phyloP scores from a whole-genome alignment of 2,888 invertebrate species.

The Drosophila rubida region DNA sequence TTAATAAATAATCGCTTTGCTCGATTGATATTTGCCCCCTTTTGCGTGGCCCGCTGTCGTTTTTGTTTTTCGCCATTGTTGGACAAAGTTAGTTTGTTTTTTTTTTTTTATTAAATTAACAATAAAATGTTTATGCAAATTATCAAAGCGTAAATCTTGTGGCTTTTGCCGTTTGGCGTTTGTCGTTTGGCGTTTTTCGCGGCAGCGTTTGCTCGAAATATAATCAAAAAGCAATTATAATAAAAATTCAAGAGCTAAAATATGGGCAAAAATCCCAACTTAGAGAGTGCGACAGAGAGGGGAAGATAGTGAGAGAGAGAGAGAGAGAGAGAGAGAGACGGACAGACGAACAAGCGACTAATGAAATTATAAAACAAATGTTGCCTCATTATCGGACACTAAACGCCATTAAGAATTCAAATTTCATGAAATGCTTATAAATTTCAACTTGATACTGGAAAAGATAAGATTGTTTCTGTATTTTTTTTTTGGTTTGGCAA shows the following conservation, averaged over 20 bases:
- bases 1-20: conserved; percentile 63
- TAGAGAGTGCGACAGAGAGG: neutral
- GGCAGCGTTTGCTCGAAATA: conserved; percentile 58
- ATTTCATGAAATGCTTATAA: conserved; percentile 60
- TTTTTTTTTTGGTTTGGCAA: conserved; percentile 5
- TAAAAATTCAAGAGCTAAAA: conserved; percentile 56
- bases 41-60: neutral
- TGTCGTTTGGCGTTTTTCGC: conserved; percentile 9
- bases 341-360: conserved; percentile 59
- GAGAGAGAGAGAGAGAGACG: neutral
- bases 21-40: conserved; percentile 29
- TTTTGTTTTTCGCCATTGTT: conserved; percentile 38
- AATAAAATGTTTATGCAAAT: conserved; percentile 81
- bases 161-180: conserved; percentile 59
- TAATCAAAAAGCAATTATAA: conserved; percentile 77
- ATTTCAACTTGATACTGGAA: conserved; percentile 22
- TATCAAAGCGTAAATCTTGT: conserved; percentile 53
- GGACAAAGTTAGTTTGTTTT: too few relatives aligned
- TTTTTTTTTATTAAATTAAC: conserved; percentile 76
- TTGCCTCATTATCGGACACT: conserved; percentile 80
- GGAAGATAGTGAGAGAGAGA: neutral
- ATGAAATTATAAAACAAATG: conserved; percentile 81
- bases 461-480: conserved; percentile 8
- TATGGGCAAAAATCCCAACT: conserved; percentile 34
- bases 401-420: conserved; percentile 77